A percentile compares a stretch with the other conserved stretches of the same genome.
phyloP scores from a whole-genome alignment of 2,888 invertebrate species.

The Drosophila glabriapex region DNA sequence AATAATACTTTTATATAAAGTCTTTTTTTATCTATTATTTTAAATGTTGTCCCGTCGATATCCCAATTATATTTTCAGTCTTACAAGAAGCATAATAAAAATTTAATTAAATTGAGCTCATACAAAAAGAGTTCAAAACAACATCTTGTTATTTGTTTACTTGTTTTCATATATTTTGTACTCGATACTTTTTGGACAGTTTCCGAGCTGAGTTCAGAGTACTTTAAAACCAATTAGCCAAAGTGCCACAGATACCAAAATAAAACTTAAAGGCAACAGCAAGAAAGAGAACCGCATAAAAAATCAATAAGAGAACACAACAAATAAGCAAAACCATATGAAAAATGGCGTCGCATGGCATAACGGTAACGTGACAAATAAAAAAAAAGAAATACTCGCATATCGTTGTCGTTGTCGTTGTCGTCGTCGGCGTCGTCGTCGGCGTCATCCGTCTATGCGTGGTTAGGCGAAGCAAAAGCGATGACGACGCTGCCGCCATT shows the following conservation, averaged over 20 bases:
- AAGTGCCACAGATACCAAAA: constrained; percentile 3
- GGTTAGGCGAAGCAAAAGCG: constrained; percentile 47
- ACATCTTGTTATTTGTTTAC: background rate
- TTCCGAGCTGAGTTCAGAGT: constrained; percentile 35
- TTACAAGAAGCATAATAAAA: background rate
- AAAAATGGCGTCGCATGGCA: constrained; percentile 57
- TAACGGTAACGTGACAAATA: constrained; percentile 32
- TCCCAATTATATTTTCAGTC: background rate
- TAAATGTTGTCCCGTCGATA: background rate
- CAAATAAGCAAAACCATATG: constrained; percentile 40
- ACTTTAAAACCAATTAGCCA: constrained; percentile 58
- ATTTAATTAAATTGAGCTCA: background rate
- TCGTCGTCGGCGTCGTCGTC: background rate
- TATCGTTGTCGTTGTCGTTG: background rate
- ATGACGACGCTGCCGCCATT: constrained; percentile 67
- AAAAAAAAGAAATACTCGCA: constrained; percentile 12
- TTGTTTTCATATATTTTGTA: background rate
- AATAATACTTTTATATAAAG: background rate
- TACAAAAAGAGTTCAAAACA: background rate
- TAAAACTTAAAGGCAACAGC: constrained; percentile 11
- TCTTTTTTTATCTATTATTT: background rate
- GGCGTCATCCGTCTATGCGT: constrained; percentile 13
- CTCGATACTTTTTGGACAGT: background rate
- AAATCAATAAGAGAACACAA: constrained; percentile 39
- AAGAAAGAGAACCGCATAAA: constrained; percentile 3